Base-by-base conservation (phyloP, 2,888 invertebrate genomes). In the Tetranychus truncatus region DNA sequence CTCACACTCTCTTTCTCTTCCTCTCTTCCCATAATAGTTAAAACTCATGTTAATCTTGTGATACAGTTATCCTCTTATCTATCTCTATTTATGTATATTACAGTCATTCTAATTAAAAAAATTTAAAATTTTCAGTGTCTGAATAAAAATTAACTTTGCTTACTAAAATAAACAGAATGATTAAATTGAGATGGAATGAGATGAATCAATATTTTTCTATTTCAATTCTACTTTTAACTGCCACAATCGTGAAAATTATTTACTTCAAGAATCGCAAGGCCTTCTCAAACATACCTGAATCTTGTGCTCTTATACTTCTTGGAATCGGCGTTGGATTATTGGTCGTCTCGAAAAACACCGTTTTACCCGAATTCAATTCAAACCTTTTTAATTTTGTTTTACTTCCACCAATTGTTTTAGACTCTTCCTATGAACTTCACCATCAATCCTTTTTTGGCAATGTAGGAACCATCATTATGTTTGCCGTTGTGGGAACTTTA, bases 401-500 rank as follows among this genome's bases (percentile, higher is more conserved):
- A 15, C 34, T 72, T 11, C 72, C 72, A 8, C 44, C 72, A 74
- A 84, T 85, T 74, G 84, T 86, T 75, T 79, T 86, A 76, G 86
- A 86, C 78, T 83, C 86, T 1, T 83, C 86, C 0, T 86, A 85
- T 81, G 85, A 85, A 75, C 81, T 86, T 15, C 84, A 85, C 78
- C 85, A 86, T 78, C 81, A 84, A 75, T 84, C 84, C 1, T 86
- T 86, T 79, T 81, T 83, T 73, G 84, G 85, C 75, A 86, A 86
- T 78, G 77, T 86, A 24, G 85, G 85, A 74, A 84, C 85, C 15
- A 84, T 86, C 46, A 79, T 86, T 11, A 80, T 86, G 24, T 86
- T 84, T 79, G 86, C 86, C 15, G 69, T 69, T 6, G 34, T 69
- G 20, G 69, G 69, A 69, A 84, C 86, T 11, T 78, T 86, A 78